These are phyloP conservation scores for Smutsia gigantea DNA, from an alignment of 2,797 vertebrate genomes.

Conservation along the genomic window DNA sequence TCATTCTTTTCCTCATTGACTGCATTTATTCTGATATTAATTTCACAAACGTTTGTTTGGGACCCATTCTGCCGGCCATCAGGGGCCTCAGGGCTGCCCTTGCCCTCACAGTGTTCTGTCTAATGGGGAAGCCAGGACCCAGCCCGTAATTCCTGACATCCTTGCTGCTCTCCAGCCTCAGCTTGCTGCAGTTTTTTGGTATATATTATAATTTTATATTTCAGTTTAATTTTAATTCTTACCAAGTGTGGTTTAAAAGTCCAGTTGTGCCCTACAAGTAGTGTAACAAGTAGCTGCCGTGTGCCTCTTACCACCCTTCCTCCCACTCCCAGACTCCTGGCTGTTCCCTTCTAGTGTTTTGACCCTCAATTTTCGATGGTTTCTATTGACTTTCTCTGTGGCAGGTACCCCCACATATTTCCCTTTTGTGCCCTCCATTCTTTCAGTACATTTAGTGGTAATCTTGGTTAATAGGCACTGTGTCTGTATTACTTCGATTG, in stretches of 20 bases:
- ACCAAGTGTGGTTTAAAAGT: not conserved
- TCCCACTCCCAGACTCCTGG: not conserved
- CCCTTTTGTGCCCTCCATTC: not conserved
- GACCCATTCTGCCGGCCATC: not conserved
- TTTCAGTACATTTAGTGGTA: not conserved
- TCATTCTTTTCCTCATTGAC: not conserved
- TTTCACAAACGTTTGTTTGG: not conserved
- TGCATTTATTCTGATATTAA: not conserved
- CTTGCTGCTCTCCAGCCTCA: not conserved
- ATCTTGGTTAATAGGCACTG: not conserved
- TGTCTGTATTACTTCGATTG: not conserved
- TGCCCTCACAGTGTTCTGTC: not conserved
- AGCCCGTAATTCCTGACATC: rapidly evolving
- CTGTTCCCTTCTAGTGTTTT: not conserved
- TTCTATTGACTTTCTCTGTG: not conserved
- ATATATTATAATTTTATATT: not conserved
- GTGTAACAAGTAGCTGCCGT: not conserved
- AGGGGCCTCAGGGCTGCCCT: not conserved
- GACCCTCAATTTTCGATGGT: not conserved
- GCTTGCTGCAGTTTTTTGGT: not conserved
- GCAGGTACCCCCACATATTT: not conserved
- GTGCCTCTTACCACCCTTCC: not conserved
- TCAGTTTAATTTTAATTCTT: not conserved
- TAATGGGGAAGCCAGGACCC: not conserved
- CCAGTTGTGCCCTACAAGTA: rapidly evolving